Evolutionary conservation across 2,113 vertebrate species (phyloP).

Genomic region (Opisthocomus hoazin): DNA sequence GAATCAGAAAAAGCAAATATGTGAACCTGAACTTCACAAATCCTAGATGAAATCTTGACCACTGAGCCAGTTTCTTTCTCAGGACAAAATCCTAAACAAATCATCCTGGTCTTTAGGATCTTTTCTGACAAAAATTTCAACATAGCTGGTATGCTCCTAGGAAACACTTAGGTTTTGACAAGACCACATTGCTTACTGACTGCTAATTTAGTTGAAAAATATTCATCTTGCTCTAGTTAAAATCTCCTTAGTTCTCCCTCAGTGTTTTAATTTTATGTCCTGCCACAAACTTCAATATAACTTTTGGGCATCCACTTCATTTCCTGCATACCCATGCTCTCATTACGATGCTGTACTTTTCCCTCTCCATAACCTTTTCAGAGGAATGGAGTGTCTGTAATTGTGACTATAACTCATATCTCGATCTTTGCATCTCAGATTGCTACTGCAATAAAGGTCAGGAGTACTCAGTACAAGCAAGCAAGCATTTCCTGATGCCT

Average conservation of each 20-base stretch:
- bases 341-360: not conserved
- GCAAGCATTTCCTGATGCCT: not conserved
- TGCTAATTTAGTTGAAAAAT: not conserved
- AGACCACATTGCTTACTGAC: not conserved
- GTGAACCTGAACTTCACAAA: not conserved
- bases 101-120: not conserved
- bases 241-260: not conserved
- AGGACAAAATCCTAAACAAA: not conserved
- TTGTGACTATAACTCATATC: not conserved
- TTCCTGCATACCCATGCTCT: not conserved
- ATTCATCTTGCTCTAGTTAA: not conserved
- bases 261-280: not conserved
- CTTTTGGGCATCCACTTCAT: not conserved
- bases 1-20: not conserved
- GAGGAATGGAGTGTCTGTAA: not conserved
- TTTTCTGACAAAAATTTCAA: not conserved
- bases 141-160: not conserved
- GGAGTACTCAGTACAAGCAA: not conserved
- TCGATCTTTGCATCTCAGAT: not conserved
- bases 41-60: not conserved
- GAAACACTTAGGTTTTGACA: not conserved
- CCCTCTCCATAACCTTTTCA: not conserved
- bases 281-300: not conserved
- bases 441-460: not conserved
- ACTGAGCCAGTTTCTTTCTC: not conserved